A percentile compares a stretch with the other conserved stretches of the same genome.
phyloP scores from a whole-genome alignment of 2,797 vertebrate species.

The Xenentodon cancila region DNA sequence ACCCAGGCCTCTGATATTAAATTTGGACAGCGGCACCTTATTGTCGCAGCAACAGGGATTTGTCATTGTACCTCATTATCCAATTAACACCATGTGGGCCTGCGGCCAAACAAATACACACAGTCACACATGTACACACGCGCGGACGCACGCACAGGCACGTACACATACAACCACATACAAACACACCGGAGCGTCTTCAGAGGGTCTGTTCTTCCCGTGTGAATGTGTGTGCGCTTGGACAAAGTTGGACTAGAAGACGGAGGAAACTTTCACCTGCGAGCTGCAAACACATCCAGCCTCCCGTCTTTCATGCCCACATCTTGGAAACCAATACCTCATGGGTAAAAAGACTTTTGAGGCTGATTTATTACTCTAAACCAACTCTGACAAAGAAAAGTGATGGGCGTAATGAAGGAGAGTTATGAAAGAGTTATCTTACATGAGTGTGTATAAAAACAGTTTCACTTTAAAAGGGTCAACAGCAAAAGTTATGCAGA shows the following conservation, averaged over 20 bases:
- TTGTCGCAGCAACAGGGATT: conserved; percentile 98
- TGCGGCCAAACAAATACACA: conserved; percentile 62
- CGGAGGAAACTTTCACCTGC: conserved; percentile 62
- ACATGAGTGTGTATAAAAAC: background rate
- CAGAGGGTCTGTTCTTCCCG: conserved; percentile 5
- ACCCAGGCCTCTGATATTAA: conserved; percentile 91
- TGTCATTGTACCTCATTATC: conserved; percentile 99
- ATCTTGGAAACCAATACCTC: conserved; percentile 4
- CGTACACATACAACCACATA: conserved; percentile 4
- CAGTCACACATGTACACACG: conserved; percentile 28
- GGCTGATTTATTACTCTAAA: conserved; percentile 13
- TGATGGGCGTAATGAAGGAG: no score
- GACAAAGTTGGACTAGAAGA: conserved; percentile 62
- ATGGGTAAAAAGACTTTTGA: conserved; percentile 17
- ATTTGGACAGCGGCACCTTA: conserved; percentile 98
- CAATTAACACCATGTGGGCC: conserved; percentile 90
- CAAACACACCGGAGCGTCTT: conserved; percentile 20
- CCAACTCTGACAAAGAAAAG: background rate
- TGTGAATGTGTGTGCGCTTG: conserved; percentile 51
- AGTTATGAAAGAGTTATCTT: no score
- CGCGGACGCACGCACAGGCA: conserved; percentile 25
- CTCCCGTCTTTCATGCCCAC: conserved; percentile 18
- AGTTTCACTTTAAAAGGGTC: no score
- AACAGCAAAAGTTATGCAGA: no score
- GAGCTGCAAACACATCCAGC: conserved; percentile 39